phyloP scores from a whole-genome alignment of 2,797 vertebrate genomes.

The Eospalax fontanierii region DNA sequence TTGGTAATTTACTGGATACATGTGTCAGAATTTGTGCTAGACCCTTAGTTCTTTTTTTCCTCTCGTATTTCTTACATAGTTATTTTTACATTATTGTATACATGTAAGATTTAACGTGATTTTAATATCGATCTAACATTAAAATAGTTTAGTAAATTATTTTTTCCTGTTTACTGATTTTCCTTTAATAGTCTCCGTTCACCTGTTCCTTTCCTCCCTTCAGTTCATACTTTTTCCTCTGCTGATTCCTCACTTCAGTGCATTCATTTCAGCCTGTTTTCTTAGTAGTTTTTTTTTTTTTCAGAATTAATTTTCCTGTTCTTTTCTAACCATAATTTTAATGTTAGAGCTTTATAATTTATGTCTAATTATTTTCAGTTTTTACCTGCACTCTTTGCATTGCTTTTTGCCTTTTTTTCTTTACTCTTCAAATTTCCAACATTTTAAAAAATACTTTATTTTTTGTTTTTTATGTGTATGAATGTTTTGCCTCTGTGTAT shows the following conservation, averaged over 20 bases:
- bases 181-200: background rate
- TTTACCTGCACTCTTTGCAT: constrained; percentile 3
- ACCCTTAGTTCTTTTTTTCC: background rate
- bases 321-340: constrained; percentile 4
- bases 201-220: constrained; percentile 13
- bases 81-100: background rate
- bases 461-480: background rate
- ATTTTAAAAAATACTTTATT: background rate
- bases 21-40: background rate
- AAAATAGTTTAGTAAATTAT: constrained; percentile 38
- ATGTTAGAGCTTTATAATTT: background rate
- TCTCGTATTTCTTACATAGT: constrained; percentile 3
- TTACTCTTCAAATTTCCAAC: background rate
- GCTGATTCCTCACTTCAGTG: background rate
- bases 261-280: background rate
- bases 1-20: constrained; percentile 13
- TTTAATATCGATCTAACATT: constrained; percentile 33
- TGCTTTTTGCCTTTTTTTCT: background rate
- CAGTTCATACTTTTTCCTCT: background rate
- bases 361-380: constrained; percentile 22
- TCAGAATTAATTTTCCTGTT: constrained; percentile 26
- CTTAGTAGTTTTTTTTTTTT: constrained; percentile 39
- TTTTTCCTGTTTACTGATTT: background rate
- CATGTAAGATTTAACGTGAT: background rate
- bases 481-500: too few relatives aligned